Evolutionary conservation across 2,113 vertebrate species (phyloP), one percentile per base, ranked within the genome.

Genomic region (Silurus asotus): DNA sequence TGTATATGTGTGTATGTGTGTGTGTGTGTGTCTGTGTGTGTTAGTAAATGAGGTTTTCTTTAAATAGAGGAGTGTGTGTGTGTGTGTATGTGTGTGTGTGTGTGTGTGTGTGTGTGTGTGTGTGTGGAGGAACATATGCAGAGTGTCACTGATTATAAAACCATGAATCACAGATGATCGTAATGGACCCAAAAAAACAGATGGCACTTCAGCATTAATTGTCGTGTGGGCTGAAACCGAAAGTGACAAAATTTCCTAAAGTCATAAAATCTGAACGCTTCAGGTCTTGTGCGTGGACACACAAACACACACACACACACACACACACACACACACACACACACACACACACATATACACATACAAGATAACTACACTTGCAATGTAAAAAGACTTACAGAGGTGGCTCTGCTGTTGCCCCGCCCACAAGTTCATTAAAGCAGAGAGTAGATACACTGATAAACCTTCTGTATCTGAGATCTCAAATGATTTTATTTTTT

Each of bases 81-180:
- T 61, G 56, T 61, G 77, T 80, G 77, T 61, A 53, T 77, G 75
- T 59, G 77, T 79, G 77, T 79, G 55, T 79, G 55, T 58, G 78
- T 80, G 56, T 80, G 79, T 82, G 80, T 82, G 80, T 81, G 76
- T 79, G 76, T 79, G 51, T 79, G 79, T 80, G 78, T 23, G 58
- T 23, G 25, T 59, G 19, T 25, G 4, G 2, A 20, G 23, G 62
- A 84, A 51, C 56, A 84, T 84, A 76, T 75, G 70, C 56, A n/a
- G 37, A 49, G 56, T 75, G 82, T 72, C 55, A 53, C 61, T 19
- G 48, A 51, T 82, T 82, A 51, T 51, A 64, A 65, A 74, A 49
- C 14, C n/a, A 58, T 56, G 51, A 69, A 75, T 84, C 20, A 75
- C 37, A 51, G 7, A 9, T 84, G n/a, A 82, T 67, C 10, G 23